A percentile compares a stretch with the other conserved stretches of the same genome.
These are phyloP conservation scores for Eupithecia exiguata DNA, from an alignment of 2,888 invertebrate species.

Conservation along the genomic window DNA sequence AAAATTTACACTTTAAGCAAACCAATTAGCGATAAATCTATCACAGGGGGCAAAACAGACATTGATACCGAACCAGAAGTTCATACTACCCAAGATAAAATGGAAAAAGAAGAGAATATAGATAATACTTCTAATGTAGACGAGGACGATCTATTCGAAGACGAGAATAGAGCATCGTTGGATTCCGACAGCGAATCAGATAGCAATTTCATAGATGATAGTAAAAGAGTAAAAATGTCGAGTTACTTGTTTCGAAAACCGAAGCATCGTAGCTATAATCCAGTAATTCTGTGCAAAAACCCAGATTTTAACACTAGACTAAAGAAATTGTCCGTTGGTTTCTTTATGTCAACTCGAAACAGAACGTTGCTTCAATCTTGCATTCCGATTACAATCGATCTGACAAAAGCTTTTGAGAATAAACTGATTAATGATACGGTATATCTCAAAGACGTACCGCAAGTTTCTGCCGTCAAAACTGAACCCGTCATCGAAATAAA, in stretches of 20 bases:
- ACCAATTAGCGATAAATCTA: conserved; percentile 50
- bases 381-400: conserved; percentile 71
- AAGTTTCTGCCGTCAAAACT: conserved; percentile 10
- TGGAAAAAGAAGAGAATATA: background rate
- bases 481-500: conserved; percentile 13
- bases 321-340: conserved; percentile 67
- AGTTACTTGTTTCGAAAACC: conserved; percentile 71
- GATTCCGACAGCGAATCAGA: conserved; percentile 42
- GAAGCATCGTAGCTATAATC: conserved; percentile 63
- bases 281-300: conserved; percentile 73
- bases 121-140: conserved; percentile 9
- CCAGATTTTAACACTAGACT: conserved; percentile 76
- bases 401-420: conserved; percentile 69
- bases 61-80: conserved; percentile 17
- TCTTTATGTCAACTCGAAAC: conserved; percentile 65
- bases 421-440: conserved; percentile 65
- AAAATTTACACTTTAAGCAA: conserved; percentile 62
- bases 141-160: conserved; percentile 37
- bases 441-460: conserved; percentile 43
- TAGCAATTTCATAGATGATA: conserved; percentile 41
- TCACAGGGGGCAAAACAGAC: conserved; percentile 38
- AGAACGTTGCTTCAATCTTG: conserved; percentile 62
- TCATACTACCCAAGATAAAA: background rate
- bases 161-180: conserved; percentile 20
- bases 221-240: conserved; percentile 55